Evolutionary conservation across 2,888 invertebrate species (phyloP), one percentile per base, ranked within the genome.

Genomic region (Ophioninae sp.): DNA sequence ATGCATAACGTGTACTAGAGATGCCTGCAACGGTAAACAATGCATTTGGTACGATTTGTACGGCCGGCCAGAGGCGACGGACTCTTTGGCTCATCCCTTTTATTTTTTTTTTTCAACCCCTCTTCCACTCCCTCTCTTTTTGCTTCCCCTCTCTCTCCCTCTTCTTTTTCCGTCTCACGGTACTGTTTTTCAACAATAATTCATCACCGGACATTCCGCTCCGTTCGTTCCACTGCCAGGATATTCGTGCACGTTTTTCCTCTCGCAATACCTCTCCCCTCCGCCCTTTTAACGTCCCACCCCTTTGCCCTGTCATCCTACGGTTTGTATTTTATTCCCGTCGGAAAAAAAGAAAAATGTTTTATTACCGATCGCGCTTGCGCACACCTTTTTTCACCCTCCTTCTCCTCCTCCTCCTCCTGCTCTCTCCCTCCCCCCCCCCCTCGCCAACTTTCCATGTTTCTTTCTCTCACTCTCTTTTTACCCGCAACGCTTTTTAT

Each of bases 201-300:
- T 85, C 86, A 86, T 86, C 85, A 85, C 82, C 72, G 86, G 81
- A 85, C 85, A 85, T 86, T 85, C 69, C 86, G 79, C 83, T 78
- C 79, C 80, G 80, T 76, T 83, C 83, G 70, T 82, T 83, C 76
- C 39, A 65, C 75, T 64, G 72, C 37, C 67, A 57, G 81, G 65
- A 56, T 76, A 59, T 37, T 64, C 68, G 41, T 61, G 20, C 68
- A 39, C 79, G 39, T 73, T 79, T 79, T 79, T 30, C 30, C 72
- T 59, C 65, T 59, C 65, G 23, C 21, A 67, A 76, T 57, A 57
- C 56, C 50, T 61, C 20, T n/a, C 57, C 21, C 44, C n/a, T n/a
- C 56, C 50, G 61, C 20, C 23, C 57, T 20, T 37, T 13, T 23
- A 56, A 23, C 56, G 21, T 44, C 62, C 56, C 23, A 23, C 61